phyloP scores from a whole-genome alignment of 2,888 invertebrate species.

The Idaea dimidiata region DNA sequence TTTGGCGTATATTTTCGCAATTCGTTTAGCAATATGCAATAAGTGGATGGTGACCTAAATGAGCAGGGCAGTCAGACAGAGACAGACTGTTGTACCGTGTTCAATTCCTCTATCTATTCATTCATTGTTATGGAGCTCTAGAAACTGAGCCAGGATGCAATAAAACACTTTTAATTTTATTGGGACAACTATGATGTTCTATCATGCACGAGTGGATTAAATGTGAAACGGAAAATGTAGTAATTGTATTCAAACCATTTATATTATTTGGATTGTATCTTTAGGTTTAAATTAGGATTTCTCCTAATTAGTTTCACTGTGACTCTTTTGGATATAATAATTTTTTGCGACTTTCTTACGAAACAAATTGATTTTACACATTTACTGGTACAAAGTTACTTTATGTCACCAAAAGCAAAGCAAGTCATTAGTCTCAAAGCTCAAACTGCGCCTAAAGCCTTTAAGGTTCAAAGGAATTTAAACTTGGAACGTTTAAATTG shows the following conservation, averaged over 20 bases:
- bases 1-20: neutral
- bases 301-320: no score
- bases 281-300: neutral
- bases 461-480: no score
- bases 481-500: no score
- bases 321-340: no score
- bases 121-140: slow-evolving; percentile 1
- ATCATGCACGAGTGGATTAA: neutral
- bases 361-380: no score
- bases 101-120: slow-evolving; percentile 1
- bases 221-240: neutral
- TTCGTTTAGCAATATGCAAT: neutral
- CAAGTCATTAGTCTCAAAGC: no score
- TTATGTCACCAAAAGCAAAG: no score
- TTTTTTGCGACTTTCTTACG: no score
- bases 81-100: neutral
- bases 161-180: slow-evolving; percentile 1
- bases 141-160: neutral
- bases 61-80: neutral
- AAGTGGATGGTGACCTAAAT: neutral
- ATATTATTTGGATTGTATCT: neutral
- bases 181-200: neutral
- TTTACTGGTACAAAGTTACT: no score
- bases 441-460: no score
- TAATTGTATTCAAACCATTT: neutral